Percentiles rank a stretch among this genome's conserved stretches.
Evolutionary conservation across 2,113 vertebrate genomes (phyloP).

Genomic region (Phaethornis superciliosus): DNA sequence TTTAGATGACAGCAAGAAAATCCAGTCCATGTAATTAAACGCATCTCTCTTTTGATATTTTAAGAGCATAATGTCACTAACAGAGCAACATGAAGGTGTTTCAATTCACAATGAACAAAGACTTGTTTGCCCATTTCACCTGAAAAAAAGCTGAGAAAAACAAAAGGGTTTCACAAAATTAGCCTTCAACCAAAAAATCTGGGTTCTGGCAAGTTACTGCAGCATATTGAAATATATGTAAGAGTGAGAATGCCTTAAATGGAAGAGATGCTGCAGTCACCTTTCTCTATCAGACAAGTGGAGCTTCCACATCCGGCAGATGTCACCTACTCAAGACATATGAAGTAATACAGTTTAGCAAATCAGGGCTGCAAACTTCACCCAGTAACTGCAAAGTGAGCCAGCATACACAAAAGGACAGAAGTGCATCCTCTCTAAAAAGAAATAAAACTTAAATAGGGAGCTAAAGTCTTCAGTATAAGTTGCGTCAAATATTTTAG

Average conservation of each 20-base stretch:
- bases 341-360: neutral
- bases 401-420: neutral
- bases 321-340: neutral
- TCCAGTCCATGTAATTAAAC: neutral
- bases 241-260: neutral
- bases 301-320: neutral
- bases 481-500: neutral
- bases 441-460: neutral
- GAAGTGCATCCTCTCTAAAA: neutral
- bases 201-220: neutral
- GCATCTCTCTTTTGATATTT: neutral
- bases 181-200: neutral
- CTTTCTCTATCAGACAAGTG: neutral
- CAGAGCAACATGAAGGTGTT: neutral
- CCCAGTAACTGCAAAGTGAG: neutral
- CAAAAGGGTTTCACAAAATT: neutral
- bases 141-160: neutral
- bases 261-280: neutral
- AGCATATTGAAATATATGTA: accelerated
- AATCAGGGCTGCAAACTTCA: neutral
- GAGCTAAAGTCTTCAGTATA: neutral
- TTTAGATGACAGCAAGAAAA: neutral
- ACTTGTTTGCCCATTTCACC: neutral
- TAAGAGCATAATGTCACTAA: neutral
- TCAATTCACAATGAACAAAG: neutral